These are phyloP conservation scores for Sarcophaga caerulescens DNA, from an alignment of 2,888 invertebrate species.

Conservation along the genomic window DNA sequence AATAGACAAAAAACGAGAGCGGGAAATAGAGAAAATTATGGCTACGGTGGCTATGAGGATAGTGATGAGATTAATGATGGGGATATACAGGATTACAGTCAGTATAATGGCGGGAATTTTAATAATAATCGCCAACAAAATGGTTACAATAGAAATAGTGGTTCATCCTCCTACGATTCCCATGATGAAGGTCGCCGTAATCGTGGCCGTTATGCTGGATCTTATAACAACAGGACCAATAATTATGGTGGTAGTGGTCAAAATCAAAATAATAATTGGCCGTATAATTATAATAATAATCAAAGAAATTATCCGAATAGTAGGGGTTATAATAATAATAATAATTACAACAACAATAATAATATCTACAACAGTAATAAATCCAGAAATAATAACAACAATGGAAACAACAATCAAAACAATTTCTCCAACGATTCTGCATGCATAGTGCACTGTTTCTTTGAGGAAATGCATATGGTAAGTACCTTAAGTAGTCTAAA, in stretches of 20 bases:
- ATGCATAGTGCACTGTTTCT: slow-evolving; percentile 87
- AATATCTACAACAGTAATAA: slow-evolving; percentile 28
- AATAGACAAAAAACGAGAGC: slow-evolving; percentile 36
- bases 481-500: slow-evolving; percentile 61
- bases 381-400: slow-evolving; percentile 54
- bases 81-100: slow-evolving; percentile 68
- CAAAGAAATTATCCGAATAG: slow-evolving; percentile 53
- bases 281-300: slow-evolving; percentile 10
- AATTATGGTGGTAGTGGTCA: not conserved
- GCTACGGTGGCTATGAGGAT: slow-evolving; percentile 50
- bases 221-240: not conserved
- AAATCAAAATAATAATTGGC: no score
- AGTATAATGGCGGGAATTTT: slow-evolving; percentile 48
- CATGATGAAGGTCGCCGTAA: not conserved
- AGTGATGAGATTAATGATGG: slow-evolving; percentile 71
- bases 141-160: slow-evolving; percentile 39
- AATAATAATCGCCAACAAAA: slow-evolving; percentile 56
- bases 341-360: slow-evolving; percentile 26
- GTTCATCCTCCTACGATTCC: not conserved
- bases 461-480: slow-evolving; percentile 87
- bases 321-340: slow-evolving; percentile 34
- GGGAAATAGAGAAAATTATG: slow-evolving; percentile 52
- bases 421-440: slow-evolving; percentile 73
- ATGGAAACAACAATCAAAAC: slow-evolving; percentile 69
- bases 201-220: not conserved